Percentiles rank a stretch among this genome's conserved stretches.
Evolutionary conservation across 2,113 vertebrate genomes (phyloP).

Genomic region (Deroptyus accipitrinus): DNA sequence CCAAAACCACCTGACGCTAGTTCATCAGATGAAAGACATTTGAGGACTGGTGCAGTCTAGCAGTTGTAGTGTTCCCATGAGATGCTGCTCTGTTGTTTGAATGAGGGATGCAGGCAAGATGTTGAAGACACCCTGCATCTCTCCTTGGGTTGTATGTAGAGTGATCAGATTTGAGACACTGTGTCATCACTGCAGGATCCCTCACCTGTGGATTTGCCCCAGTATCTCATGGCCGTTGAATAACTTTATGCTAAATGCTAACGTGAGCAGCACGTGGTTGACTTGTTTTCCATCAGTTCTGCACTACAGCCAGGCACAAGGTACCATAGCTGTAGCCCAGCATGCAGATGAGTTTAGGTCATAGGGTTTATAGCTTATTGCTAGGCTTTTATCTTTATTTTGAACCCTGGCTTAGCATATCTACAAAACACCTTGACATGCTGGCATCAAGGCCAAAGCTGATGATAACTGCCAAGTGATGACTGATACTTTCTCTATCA

Average conservation of each 20-base stretch:
- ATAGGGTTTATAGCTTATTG: neutral
- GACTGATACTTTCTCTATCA: neutral
- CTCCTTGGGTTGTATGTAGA: neutral
- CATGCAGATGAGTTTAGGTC: neutral
- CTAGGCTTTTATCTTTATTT: neutral
- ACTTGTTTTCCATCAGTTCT: neutral
- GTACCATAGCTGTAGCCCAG: neutral
- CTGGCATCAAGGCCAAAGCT: neutral
- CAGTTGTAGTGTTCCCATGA: neutral
- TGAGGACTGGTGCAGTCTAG: neutral
- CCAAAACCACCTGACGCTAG: neutral
- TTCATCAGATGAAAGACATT: neutral
- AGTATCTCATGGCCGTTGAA: rapidly evolving
- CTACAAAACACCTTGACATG: neutral
- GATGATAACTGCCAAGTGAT: neutral
- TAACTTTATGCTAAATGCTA: rapidly evolving
- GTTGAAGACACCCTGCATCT: neutral
- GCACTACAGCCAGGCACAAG: neutral
- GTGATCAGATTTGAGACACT: neutral
- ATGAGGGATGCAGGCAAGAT: neutral
- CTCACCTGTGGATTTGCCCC: neutral
- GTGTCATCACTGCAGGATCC: neutral
- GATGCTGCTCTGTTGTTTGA: neutral
- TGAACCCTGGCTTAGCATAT: neutral
- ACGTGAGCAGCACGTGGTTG: neutral